phyloP scores from a whole-genome alignment of 2,888 invertebrate genomes.

The Hymenopus coronatus region DNA sequence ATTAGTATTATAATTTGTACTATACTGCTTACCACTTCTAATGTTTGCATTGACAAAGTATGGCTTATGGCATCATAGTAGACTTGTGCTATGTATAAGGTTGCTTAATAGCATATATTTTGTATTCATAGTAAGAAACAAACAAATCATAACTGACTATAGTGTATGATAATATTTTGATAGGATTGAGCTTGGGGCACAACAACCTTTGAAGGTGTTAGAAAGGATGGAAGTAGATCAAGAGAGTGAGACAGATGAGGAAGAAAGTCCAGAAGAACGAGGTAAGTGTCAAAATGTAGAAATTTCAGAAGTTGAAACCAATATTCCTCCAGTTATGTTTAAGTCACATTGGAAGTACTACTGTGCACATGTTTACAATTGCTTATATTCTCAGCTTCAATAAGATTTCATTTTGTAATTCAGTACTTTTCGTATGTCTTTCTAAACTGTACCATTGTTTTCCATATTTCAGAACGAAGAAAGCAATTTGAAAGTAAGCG shows the following conservation, averaged over 20 bases:
- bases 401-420: not conserved
- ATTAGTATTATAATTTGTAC: no score
- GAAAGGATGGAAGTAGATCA: constrained; percentile 34
- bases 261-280: constrained; percentile 58
- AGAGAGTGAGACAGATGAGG: constrained; percentile 56
- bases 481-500: constrained; percentile 87
- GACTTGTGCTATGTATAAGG: no score
- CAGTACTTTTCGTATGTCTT: not conserved
- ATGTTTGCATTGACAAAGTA: no score
- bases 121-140: not conserved
- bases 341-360: no score
- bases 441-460: not conserved
- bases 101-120: not conserved
- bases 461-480: constrained; percentile 56
- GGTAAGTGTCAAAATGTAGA: constrained; percentile 37
- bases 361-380: no score
- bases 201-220: constrained; percentile 38
- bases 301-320: no score
- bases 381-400: no score
- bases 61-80: no score
- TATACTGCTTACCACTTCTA: no score
- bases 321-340: no score
- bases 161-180: not conserved
- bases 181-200: constrained; percentile 39
- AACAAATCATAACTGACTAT: not conserved